phyloP scores from a whole-genome alignment of 2,888 invertebrate species.

The Agrochola circellaris region DNA sequence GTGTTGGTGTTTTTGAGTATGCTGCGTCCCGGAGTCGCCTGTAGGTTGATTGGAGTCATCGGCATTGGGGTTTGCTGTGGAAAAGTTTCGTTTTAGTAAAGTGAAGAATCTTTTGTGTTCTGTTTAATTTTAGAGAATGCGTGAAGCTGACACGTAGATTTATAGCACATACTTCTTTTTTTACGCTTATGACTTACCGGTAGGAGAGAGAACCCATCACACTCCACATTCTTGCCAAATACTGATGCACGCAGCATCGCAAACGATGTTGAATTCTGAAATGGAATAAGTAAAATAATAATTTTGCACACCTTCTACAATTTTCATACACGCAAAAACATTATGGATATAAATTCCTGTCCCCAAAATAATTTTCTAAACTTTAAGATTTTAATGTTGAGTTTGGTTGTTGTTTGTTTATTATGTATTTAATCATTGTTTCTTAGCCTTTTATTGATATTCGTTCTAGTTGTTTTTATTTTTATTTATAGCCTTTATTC shows the following conservation, averaged over 20 bases:
- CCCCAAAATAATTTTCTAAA: no score
- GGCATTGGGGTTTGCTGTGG: conserved; percentile 74
- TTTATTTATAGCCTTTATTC: no score
- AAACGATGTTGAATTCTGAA: conserved; percentile 79
- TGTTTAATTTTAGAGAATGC: not conserved
- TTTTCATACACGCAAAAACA: not conserved
- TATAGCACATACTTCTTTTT: not conserved
- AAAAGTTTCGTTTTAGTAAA: not conserved
- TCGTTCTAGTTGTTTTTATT: no score
- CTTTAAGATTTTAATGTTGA: no score
- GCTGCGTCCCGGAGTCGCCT: conserved; percentile 83
- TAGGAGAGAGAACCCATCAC: conserved; percentile 74
- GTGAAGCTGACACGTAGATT: not conserved
- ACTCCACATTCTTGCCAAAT: conserved; percentile 78
- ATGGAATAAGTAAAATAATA: conserved; percentile 20
- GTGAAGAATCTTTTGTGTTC: not conserved
- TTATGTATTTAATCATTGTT: not conserved
- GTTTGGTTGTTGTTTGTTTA: no score
- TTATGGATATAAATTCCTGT: no score
- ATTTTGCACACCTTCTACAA: not conserved
- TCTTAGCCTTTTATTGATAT: no score
- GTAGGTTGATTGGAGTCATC: conserved; percentile 72
- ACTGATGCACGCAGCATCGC: conserved; percentile 85
- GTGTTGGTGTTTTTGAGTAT: conserved; percentile 79
- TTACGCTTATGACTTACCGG: conserved; percentile 70